Evolutionary conservation across 2,113 vertebrate genomes (phyloP), one percentile per base, ranked within the genome.

Genomic region (Sapayoa aenigma): DNA sequence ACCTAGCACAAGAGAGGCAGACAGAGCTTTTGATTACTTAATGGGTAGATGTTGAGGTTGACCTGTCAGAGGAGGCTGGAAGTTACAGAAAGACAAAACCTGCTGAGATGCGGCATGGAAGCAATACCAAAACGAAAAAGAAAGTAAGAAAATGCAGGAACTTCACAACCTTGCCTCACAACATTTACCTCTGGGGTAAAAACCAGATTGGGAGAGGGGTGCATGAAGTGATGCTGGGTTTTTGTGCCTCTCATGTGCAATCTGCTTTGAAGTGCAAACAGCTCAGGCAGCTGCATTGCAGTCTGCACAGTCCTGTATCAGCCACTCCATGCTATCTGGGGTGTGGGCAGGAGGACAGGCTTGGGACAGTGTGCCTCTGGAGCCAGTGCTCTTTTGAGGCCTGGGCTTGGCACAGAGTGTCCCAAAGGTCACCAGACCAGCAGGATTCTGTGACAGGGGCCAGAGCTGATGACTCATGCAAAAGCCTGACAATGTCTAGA

Each of bases 301-400:
- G 11, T 37, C 52, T 77, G 14, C 67, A 27, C 5, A 19, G 47
- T 84, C 31, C 39, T 85, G 41, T 12, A 17, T 56, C 5, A 4
- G 27, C 19, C 12, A 35, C 10, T 7, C 15, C 0, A 0, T 23
- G 18, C 14, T 79, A 18, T 21, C 27, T 2, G 3, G 8, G 6
- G 4, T 35, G 5, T 1, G 4, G 11, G 14, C 58, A 79, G 52
- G 22, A 65, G 11, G 33, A 11, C 14, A 65, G 53, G 14, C 83
- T 39, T 88, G 44, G 24, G 16, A 46, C 27, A 88, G 41, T 0
- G 1, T 28, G 9, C 12, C 24, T 37, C 24, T 47, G 18, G 0
- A 6, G 8, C 7, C n/a, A 58, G 14, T 41, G 58, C 12, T 58
- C 33, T 55, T 50, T 0, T 0, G 35, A 47, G 25, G 8, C 17